Percentiles rank a stretch among this genome's conserved stretches.
These are phyloP conservation scores for Hapalemur alaotrensis DNA, from an alignment of 2,797 vertebrate species.

Conservation along the genomic window DNA sequence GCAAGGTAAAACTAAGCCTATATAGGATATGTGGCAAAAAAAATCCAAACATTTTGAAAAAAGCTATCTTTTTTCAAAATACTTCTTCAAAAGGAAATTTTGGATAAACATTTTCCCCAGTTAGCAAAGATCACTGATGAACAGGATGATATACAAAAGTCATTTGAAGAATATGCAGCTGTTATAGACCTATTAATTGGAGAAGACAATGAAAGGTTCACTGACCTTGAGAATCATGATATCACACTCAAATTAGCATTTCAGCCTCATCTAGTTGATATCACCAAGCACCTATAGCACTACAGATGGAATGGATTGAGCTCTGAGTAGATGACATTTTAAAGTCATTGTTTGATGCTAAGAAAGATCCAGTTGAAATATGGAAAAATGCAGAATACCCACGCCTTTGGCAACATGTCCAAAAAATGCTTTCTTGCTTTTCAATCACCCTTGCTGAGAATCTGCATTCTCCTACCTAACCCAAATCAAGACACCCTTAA, in stretches of 20 bases:
- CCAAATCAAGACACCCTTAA: background rate
- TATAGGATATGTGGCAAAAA: background rate
- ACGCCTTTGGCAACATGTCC: background rate
- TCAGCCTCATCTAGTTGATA: background rate
- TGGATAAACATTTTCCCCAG: background rate
- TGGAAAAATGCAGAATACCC: background rate
- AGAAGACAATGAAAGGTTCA: background rate
- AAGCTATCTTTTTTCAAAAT: background rate
- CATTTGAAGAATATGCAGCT: background rate
- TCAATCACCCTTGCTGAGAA: background rate
- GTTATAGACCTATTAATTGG: background rate
- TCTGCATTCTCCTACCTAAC: background rate
- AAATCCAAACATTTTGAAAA: background rate
- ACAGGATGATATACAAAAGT: background rate
- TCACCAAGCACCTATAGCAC: background rate
- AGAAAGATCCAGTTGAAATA: background rate
- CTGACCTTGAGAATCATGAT: background rate
- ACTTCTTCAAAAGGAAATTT: background rate
- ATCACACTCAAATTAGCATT: background rate
- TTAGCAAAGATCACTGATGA: background rate
- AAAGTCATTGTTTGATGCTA: background rate
- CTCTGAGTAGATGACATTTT: background rate
- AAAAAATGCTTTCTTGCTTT: background rate
- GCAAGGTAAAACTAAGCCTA: background rate
- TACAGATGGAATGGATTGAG: background rate